Evolutionary conservation across 1,140 invertebrate species (phyloP), one percentile per base, ranked within the genome.

Genomic region (Sminthurinus signatus): DNA sequence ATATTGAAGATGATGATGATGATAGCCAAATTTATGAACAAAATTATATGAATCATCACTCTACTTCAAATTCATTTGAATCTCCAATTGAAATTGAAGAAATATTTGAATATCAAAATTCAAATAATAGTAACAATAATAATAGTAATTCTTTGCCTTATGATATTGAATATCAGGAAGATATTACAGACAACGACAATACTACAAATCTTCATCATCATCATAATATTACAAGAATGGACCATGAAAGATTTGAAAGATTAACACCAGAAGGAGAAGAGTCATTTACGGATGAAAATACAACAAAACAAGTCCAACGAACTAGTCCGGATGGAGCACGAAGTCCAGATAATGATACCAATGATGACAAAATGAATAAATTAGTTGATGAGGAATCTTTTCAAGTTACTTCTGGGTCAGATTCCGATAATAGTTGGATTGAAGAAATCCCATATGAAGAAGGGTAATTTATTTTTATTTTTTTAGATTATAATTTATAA

Each of bases 401-500:
- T 21, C 54, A 56, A 56, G 54, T 56, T 2, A 56, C 54, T 12
- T 60, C 43, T 8, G n/a, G n/a, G n/a, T 60, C 59, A 0, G 63
- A 65, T 27, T 69, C 70, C 2, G 32, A 36, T 15, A 68, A 72
- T 56, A 66, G 63, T 39, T 72, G 70, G 70, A 59, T 66, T 8
- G 70, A 72, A 51, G 70, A 72, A 50, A 64, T 69, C 19, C 42
- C 63, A 12, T 72, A 69, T 52, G 70, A 72, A 8, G 70, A 65
- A 42, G 44, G 44, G n/a, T n/a, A n/a, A n/a, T n/a, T n/a, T n/a
- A n/a, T n/a, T n/a, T n/a, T n/a, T n/a, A n/a, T n/a, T n/a, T n/a
- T n/a, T n/a, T n/a, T n/a, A n/a, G n/a, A n/a, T n/a, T n/a, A n/a
- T n/a, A n/a, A n/a, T n/a, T n/a, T n/a, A n/a, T n/a, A n/a, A n/a